phyloP scores from a whole-genome alignment of 2,797 vertebrate genomes.

The Macrochelys suwanniensis region DNA sequence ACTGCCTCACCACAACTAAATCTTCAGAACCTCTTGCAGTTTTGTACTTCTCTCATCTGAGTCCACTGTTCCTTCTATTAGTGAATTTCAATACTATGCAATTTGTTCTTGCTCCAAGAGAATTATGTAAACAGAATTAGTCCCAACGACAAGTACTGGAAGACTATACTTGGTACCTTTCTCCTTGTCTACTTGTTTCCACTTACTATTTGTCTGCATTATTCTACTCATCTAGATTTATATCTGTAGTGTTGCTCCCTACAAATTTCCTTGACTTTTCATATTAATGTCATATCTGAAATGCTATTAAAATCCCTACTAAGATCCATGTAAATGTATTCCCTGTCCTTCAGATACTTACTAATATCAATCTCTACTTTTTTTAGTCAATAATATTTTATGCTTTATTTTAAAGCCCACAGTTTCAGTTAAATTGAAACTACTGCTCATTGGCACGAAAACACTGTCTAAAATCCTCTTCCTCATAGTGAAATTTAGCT shows the following conservation, averaged over 20 bases:
- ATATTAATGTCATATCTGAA: background rate
- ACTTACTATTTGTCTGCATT: background rate
- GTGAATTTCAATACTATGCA: background rate
- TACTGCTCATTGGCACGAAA: slow-evolving; percentile 39
- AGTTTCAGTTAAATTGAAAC: background rate
- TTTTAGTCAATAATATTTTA: background rate
- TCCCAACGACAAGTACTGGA: background rate
- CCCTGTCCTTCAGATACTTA: background rate
- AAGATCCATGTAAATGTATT: background rate
- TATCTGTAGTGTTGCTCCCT: background rate
- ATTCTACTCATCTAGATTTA: background rate
- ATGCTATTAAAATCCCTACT: background rate
- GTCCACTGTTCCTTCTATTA: background rate
- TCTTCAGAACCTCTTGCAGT: background rate
- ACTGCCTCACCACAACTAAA: too few species aligned
- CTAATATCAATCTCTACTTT: background rate
- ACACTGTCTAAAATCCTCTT: background rate
- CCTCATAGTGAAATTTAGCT: background rate
- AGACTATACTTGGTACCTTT: too few species aligned
- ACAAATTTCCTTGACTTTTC: background rate
- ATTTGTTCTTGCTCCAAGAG: background rate
- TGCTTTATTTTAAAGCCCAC: background rate
- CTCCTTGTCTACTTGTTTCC: background rate
- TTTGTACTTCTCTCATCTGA: too few species aligned
- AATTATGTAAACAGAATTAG: background rate